A percentile compares a stretch with the other conserved stretches of the same genome.
Conservation (phyloP, 2,113 vertebrate genomes). For the Bujurquina vittata region DNA sequence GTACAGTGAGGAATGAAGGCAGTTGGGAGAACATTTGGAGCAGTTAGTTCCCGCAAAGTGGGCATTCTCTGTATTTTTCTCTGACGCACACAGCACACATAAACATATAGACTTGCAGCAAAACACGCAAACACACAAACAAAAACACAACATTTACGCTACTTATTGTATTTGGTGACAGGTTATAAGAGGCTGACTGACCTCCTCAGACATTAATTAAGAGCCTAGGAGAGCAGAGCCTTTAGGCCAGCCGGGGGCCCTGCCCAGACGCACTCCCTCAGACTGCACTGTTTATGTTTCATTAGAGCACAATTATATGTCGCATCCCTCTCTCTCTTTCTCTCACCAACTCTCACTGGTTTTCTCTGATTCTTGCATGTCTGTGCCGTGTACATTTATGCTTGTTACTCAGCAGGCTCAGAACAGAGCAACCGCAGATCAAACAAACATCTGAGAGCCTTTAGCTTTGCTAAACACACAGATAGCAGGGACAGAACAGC, state of each 20-base stretch:
- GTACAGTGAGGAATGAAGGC: slow-evolving; percentile 11
- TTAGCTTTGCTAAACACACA: slow-evolving; percentile 35
- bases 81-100: slow-evolving; percentile 55
- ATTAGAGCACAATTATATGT: slow-evolving; percentile 77
- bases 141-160: slow-evolving; percentile 62
- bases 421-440: slow-evolving; percentile 48
- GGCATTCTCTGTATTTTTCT: slow-evolving; percentile 54
- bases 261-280: slow-evolving; percentile 74
- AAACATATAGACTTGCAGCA: slow-evolving; percentile 33
- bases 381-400: background rate
- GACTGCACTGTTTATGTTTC: slow-evolving; percentile 76
- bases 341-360: slow-evolving; percentile 29
- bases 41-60: slow-evolving; percentile 41
- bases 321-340: slow-evolving; percentile 53
- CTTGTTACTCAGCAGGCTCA: slow-evolving; percentile 12
- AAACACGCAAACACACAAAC: slow-evolving; percentile 48
- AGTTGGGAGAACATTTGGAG: background rate
- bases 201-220: slow-evolving; percentile 75
- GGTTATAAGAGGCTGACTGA: slow-evolving; percentile 66
- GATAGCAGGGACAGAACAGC: slow-evolving; percentile 8
- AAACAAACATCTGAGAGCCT: slow-evolving; percentile 63
- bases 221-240: slow-evolving; percentile 72
- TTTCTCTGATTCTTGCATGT: slow-evolving; percentile 31
- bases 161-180: slow-evolving; percentile 68
- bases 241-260: slow-evolving; percentile 65